phyloP scores from a whole-genome alignment of 2,888 invertebrate species.

The Cerastis rubricosa region DNA sequence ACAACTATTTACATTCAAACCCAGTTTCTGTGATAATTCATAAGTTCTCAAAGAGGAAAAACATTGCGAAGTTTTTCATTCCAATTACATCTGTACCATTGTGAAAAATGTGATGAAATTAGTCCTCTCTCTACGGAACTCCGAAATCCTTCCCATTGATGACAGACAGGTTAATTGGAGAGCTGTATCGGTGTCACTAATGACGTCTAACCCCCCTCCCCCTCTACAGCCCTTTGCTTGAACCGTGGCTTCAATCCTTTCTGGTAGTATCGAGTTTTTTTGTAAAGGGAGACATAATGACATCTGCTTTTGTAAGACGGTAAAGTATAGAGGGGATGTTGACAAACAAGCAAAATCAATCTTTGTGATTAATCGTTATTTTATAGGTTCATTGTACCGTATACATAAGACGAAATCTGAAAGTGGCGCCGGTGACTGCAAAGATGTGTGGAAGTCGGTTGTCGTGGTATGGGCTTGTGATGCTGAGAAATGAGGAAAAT shows the following conservation, averaged over 20 bases:
- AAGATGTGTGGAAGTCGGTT: too few relatives aligned
- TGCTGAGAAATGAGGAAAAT: too few relatives aligned
- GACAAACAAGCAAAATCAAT: too few relatives aligned
- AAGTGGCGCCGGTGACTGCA: too few relatives aligned
- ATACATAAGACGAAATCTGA: too few relatives aligned
- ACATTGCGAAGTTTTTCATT: too few relatives aligned
- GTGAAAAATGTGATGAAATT: neutral
- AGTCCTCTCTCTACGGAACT: neutral
- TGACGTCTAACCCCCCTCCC: slow-evolving; percentile 46
- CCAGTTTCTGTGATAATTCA: too few relatives aligned
- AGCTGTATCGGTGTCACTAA: slow-evolving; percentile 61
- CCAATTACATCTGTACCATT: neutral
- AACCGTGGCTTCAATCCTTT: slow-evolving; percentile 18
- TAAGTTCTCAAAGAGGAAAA: too few relatives aligned
- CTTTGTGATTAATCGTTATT: too few relatives aligned
- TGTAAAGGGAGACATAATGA: slow-evolving; percentile 11
- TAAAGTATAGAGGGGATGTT: neutral
- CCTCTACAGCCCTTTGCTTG: slow-evolving; percentile 1
- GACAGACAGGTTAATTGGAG: slow-evolving; percentile 66
- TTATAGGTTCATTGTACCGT: too few relatives aligned
- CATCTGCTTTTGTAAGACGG: neutral
- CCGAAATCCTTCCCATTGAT: slow-evolving; percentile 30
- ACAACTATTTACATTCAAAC: too few relatives aligned
- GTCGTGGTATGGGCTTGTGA: too few relatives aligned
- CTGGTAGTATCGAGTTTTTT: slow-evolving; percentile 40